A percentile compares a stretch with the other conserved stretches of the same genome.
These are phyloP conservation scores for roundworm (Caenorhabditis elegans) DNA, from an alignment of 1,140 invertebrate species.

Conservation along the genomic window WBcel235 BX284604.4:2996001-2996500, in stretches of 20 bases:
- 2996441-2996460: too few species aligned
- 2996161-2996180: constrained; percentile 18
- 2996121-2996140: constrained; percentile 30
- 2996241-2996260: not conserved
- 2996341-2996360: too few species aligned
- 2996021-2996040: constrained; percentile 29
- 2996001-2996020: constrained; percentile 25
- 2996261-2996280: not conserved
- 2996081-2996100: constrained; percentile 32
- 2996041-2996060: too few species aligned
- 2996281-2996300: not conserved
- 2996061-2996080: too few species aligned
- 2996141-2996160: constrained; percentile 19
- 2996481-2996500: too few species aligned
- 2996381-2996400: too few species aligned
- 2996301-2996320: too few species aligned
- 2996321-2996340: too few species aligned
- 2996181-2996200: not conserved
- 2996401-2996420: too few species aligned
- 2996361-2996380: too few species aligned
- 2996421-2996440: too few species aligned
- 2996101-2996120: constrained; percentile 24
- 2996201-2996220: constrained; percentile 3
- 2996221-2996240: not conserved
- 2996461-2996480: too few species aligned